Evolutionary conservation across 2,113 vertebrate genomes (phyloP), one percentile per base, ranked within the genome.

Genomic region (Lontra canadensis): DNA sequence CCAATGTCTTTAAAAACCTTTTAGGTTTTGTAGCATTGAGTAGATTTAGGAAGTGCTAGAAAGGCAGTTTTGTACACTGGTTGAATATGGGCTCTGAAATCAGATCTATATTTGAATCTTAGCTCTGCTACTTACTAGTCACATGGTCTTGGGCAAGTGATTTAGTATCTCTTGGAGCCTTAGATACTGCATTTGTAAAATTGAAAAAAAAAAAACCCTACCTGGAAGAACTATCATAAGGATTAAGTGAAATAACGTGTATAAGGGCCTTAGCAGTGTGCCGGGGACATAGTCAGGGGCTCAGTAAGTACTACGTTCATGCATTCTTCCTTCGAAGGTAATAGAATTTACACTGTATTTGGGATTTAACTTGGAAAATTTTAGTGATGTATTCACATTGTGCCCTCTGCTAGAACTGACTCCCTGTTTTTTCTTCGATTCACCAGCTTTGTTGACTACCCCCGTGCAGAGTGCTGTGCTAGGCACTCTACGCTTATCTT

Each of bases 31-130:
- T 81, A 82, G 34, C 55, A 61, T 61, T 90, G 73, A 82, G 55
- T 82, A 81, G 18, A 52, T 76, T 93, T 69, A 52, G 80, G 14
- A 89, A 83, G 49, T 90, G 61, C 31, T 80, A 39, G 84, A 69
- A 80, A 94, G 55, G 57, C 74, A 95, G 34, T 81, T 49, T 55
- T 10, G 0, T 83, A n/a, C 0, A 88, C 69, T 88, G 47, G 18
- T 82, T 81, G 65, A 88, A 61, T 36, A 65, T 49, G 57, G 74
- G 23, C 82, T 94, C 84, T 95, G 49, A 71, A 92, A 88, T 95
- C 25, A 63, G 49, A 42, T 87, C 15, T 69, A 0, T 87, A 18
- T 96, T 95, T 88, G 39, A 94, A 91, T 88, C 29, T 82, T 44
- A 94, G 39, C 39, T 90, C 63, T 97, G 26, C 44, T 17, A 76